Base-by-base conservation (phyloP, 2,797 vertebrate species). In the Okamejei kenojei region DNA sequence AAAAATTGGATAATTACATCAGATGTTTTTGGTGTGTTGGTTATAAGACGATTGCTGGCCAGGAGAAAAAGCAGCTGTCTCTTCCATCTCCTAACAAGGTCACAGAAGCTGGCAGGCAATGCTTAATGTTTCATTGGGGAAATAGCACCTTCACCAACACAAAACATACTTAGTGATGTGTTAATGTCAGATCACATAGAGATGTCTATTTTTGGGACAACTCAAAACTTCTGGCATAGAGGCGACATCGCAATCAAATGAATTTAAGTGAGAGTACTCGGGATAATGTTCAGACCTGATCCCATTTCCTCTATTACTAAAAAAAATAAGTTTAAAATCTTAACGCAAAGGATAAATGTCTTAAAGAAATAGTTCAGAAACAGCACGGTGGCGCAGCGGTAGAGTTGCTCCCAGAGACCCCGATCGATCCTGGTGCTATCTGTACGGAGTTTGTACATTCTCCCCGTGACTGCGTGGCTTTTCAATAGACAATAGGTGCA, bases 51-150 rank as follows among this genome's bases (percentile, higher is more conserved):
- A 65, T 65, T 65, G 35, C 13, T 88, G 29, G 45, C 61, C 68
- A 0, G 0, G 29, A 58, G 58, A 86, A 17, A n/a, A 29, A 94
- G 7, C 93, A 94, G 84, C 93, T 94, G 94, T 88, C 94, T 58
- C 63, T 74, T 8, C 26, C 93, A 54, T 93, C 17, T 93, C 94
- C 93, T 94, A 94, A 93, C 94, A 93, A 93, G 93, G 71, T 74
- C 93, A 94, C 0, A 91, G 93, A 94, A 86, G 13, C 29, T 65
- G 8, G 17, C 7, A 21, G 29, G n/a, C 32, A 68, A 65, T 4
- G 17, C 21, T 68, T 19, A 88, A 88, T 10, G 15, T 88, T 61
- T 84, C 81, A 61, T 13, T 61, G 1, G 21, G 23, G 35, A 68
- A 63, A 32, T 1, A 17, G 63, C 8, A 35, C 29, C 61, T 32